A percentile compares a stretch with the other conserved stretches of the same genome.
Evolutionary conservation across 2,797 vertebrate genomes (phyloP).

Genomic region (Perdix hodgsoniae): DNA sequence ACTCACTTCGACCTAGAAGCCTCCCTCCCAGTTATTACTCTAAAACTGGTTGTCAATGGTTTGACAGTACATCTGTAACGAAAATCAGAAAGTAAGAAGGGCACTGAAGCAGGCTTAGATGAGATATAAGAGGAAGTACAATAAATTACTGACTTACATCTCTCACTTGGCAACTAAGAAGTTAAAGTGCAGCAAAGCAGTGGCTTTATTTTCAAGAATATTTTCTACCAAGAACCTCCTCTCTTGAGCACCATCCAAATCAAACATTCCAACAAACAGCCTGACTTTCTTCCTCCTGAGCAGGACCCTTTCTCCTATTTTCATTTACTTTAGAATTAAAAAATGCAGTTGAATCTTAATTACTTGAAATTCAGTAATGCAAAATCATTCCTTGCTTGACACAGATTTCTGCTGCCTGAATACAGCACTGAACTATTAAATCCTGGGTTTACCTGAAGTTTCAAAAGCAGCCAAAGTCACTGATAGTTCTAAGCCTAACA

Average conservation of each 20-base stretch:
- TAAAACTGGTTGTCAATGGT: not conserved
- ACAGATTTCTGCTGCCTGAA: not conserved
- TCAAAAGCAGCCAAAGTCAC: not conserved
- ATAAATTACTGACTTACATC: not conserved
- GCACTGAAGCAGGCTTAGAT: not conserved
- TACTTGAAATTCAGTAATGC: not conserved
- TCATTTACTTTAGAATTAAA: not conserved
- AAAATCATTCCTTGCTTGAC: conserved; percentile 15
- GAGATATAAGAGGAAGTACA: not conserved
- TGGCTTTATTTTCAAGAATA: not conserved
- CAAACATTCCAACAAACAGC: not conserved
- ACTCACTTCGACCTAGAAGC: not conserved
- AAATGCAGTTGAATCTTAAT: not conserved
- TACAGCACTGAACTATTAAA: not conserved
- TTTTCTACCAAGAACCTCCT: not conserved
- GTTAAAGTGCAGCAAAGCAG: not conserved
- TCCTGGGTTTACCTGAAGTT: not conserved
- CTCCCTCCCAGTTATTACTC: not conserved
- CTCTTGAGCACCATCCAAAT: not conserved
- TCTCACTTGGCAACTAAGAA: not conserved
- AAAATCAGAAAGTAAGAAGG: not conserved
- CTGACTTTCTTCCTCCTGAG: not conserved
- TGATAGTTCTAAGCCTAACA: not conserved
- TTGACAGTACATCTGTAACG: not conserved
- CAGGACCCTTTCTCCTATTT: not conserved